A percentile compares a stretch with the other conserved stretches of the same genome.
Evolutionary conservation across 2,113 vertebrate species (phyloP).

Genomic region (Zootoca vivipara): DNA sequence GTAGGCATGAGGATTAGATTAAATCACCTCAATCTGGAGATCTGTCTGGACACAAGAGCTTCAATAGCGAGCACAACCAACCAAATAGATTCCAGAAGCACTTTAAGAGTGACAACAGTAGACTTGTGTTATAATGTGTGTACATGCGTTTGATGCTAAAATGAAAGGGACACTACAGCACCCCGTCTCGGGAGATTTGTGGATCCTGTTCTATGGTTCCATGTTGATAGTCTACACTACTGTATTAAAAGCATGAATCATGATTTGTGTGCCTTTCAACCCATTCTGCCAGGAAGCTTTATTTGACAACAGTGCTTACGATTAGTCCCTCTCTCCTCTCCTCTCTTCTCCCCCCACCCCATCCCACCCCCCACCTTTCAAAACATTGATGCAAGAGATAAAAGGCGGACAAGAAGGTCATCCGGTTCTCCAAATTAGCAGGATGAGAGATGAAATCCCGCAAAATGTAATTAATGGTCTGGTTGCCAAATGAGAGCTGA

Average conservation of each 20-base stretch:
- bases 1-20: background rate
- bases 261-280: conserved; percentile 31
- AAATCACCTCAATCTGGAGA: background rate
- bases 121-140: background rate
- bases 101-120: background rate
- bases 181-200: background rate
- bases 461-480: conserved; percentile 48
- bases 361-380: background rate
- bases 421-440: conserved; percentile 39
- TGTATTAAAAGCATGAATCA: background rate
- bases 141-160: background rate
- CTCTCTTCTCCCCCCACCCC: too few relatives aligned
- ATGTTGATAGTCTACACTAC: background rate
- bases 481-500: conserved; percentile 13
- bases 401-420: conserved; percentile 43
- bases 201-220: background rate
- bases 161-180: background rate
- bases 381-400: background rate
- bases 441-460: conserved; percentile 41
- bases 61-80: background rate
- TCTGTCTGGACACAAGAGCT: background rate
- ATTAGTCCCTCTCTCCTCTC: background rate
- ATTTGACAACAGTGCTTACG: conserved; percentile 33
- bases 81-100: background rate
- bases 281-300: conserved; percentile 2